Conservation (phyloP, 2,888 invertebrate genomes). For the Drosophila lutescens region DNA sequence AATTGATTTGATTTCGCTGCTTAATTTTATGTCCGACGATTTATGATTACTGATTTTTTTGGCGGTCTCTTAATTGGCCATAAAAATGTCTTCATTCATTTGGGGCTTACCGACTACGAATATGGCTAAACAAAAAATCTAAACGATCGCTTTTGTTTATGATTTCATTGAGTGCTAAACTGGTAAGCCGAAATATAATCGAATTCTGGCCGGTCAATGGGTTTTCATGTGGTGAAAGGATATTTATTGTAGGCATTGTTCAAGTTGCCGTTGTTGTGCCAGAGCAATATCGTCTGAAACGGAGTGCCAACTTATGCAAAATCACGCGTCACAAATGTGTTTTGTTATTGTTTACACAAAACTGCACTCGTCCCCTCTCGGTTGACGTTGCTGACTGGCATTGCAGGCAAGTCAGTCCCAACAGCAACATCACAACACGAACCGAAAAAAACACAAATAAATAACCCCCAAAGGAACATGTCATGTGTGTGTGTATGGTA, state of each 20-base stretch:
- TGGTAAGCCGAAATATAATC: constrained; percentile 21
- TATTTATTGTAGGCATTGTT: constrained; percentile 37
- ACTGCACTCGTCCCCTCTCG: constrained; percentile 55
- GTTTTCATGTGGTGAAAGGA: constrained; percentile 39
- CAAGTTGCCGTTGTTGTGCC: constrained; percentile 35
- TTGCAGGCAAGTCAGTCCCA: constrained; percentile 26
- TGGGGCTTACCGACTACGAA: constrained; percentile 35
- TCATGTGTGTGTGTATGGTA: constrained; percentile 31
- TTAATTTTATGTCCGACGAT: constrained; percentile 39
- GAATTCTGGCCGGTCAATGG: constrained; percentile 16
- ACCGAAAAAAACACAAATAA: constrained; percentile 56
- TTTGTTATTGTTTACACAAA: constrained; percentile 79
- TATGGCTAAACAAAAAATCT: constrained; percentile 8
- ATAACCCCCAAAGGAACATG: constrained; percentile 45
- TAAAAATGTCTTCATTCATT: constrained; percentile 78
- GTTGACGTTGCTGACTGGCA: constrained; percentile 9
- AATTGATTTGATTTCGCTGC: constrained; percentile 65
- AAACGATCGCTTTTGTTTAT: constrained; percentile 38
- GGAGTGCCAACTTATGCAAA: constrained; percentile 76
- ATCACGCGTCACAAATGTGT: constrained; percentile 80
- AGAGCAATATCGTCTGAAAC: constrained; percentile 17
- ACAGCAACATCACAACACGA: constrained; percentile 14
- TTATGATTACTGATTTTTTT: constrained; percentile 63
- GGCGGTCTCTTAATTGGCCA: constrained; percentile 72
- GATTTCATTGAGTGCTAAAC: constrained; percentile 38